Base-by-base conservation (phyloP, 2,888 invertebrate genomes). In the Cephus runcator region DNA sequence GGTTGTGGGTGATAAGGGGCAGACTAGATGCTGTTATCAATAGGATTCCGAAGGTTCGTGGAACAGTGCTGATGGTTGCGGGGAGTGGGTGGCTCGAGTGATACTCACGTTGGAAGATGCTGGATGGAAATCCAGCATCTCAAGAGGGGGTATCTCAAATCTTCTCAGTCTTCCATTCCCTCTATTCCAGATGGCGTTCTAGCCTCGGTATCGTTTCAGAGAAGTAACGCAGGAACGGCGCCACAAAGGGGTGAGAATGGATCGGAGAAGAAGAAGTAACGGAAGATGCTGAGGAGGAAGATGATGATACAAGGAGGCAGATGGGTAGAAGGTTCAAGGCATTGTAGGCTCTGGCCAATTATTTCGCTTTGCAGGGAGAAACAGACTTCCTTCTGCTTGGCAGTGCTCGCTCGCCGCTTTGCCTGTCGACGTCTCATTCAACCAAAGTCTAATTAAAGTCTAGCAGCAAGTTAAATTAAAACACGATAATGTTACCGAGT, bases 381-480 rank as follows among this genome's bases (percentile, higher is more conserved):
- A 73, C 40, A 77, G 56, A 56, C 69, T 69, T 33, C 12, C 30
- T 33, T 23, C 31, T 31, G 69, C 69, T 76, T 80, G 79, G 79
- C 77, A 78, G 83, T 85, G 79, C 83, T 84, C 84, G 82, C 81
- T 81, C 80, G 80, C 83, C 15, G 40, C 40, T 87, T 86, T 83
- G 83, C 85, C 82, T 83, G 84, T 83, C 84, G 85, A 86, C 83
- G 87, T 88, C 81, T 87, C 87, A 87, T 88, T 89, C 87, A 87
- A 83, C 81, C 88, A 82, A 88, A 90, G 88, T 90, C 90, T 90
- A 90, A 90, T 90, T 90, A 90, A 90, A 90, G 90, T 90, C 88
- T 88, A 90, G 90, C 87, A 84, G 88, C 88, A 90, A 90, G 89
- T 90, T 90, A 90, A 90, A 90, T 90, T 90, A 90, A 90, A 90